Evolutionary conservation across 2,113 vertebrate genomes (phyloP), one percentile per base, ranked within the genome.

Genomic region (Leucosticte australis): DNA sequence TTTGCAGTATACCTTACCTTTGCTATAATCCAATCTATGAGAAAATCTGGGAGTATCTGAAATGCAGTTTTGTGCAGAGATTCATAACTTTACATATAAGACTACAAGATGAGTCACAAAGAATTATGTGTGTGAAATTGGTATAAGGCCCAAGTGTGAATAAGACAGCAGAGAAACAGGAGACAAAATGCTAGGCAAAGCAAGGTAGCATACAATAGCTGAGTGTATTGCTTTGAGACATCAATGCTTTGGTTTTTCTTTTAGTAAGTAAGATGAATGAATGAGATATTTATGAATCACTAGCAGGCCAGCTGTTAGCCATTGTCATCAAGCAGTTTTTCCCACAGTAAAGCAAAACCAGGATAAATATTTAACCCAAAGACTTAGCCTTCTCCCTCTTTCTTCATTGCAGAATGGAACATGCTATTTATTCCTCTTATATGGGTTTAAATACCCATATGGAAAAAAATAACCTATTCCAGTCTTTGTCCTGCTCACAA

Each of bases 91-190:
- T 65, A 63, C 24, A 56, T 91, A 2, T 55, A 85, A 80, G 67
- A 69, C 44, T 74, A 74, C 39, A 67, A 65, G 64, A 78, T 63
- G 83, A 95, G 69, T 92, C 83, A 92, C 68, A 94, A 95, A 87
- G 17, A 80, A 83, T 77, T 88, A 37, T 53, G 39, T 1, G 2
- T n/a, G 10, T 65, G 23, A 50, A 37, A 67, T 69, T 57, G 41
- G n/a, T 93, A 33, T 59, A 69, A 64, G 37, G 56, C 14, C 24
- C 27, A 71, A 46, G 31, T 17, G 62, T 68, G 85, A 86, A 33
- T 70, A 88, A 95, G 47, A 83, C 12, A 65, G 60, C 14, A 69
- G 5, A 60, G 8, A 9, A 81, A 80, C 1, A 70, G 52, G 92
- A 91, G 81, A 52, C 57, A 82, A 87, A 92, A 76, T 0, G 0